A percentile compares a stretch with the other conserved stretches of the same genome.
These are phyloP conservation scores for Pangasius larnaudii DNA, from an alignment of 2,797 vertebrate genomes.

Conservation along the genomic window DNA sequence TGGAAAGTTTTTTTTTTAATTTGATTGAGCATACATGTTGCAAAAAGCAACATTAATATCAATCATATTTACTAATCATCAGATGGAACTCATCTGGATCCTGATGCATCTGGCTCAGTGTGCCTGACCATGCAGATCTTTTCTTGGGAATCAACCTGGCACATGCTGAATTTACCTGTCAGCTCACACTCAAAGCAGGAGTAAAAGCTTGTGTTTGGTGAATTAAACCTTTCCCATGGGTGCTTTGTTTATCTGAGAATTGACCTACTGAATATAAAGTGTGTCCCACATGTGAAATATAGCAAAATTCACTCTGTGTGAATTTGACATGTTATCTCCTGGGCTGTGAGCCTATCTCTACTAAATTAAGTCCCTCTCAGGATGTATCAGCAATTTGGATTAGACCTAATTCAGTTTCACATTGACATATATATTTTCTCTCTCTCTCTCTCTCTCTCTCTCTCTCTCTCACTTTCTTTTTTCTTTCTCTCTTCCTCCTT, in stretches of 20 bases:
- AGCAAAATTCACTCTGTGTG: slow-evolving; percentile 45
- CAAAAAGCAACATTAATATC: slow-evolving; percentile 11
- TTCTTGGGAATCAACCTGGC: slow-evolving; percentile 1
- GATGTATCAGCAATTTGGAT: slow-evolving; percentile 50
- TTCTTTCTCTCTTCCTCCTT: slow-evolving; percentile 32
- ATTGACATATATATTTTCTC: slow-evolving; percentile 13
- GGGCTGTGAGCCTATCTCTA: slow-evolving; percentile 48
- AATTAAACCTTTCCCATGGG: slow-evolving; percentile 36
- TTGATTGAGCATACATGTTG: neutral
- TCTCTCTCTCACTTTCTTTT: neutral
- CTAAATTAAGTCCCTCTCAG: slow-evolving; percentile 56
- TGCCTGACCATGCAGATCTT: slow-evolving; percentile 2
- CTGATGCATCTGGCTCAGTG: neutral
- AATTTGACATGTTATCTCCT: slow-evolving; percentile 51
- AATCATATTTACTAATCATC: neutral
- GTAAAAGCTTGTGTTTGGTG: slow-evolving; percentile 36
- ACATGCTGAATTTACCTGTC: slow-evolving; percentile 34
- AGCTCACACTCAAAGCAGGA: slow-evolving; percentile 22
- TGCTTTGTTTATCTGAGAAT: slow-evolving; percentile 47
- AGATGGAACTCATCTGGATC: neutral
- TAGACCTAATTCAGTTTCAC: slow-evolving; percentile 49
- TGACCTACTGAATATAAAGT: slow-evolving; percentile 39
- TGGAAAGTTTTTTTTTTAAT: neutral
- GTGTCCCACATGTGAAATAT: slow-evolving; percentile 46
- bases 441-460: slow-evolving; percentile 8